Base-by-base conservation (phyloP, 2,888 invertebrate genomes). In the Diplazon laetatorius region DNA sequence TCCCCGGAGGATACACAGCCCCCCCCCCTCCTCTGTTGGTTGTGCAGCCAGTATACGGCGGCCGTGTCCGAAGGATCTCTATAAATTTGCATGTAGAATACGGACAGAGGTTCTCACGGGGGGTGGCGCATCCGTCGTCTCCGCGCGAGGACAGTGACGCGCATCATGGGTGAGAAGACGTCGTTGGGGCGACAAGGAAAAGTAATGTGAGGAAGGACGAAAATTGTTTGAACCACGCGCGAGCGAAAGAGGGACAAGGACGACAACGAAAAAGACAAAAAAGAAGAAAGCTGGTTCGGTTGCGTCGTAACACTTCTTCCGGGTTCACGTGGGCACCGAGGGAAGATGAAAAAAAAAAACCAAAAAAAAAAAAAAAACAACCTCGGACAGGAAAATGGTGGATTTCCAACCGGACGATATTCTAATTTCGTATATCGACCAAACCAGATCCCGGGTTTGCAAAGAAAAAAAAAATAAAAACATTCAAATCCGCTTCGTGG, bases 81-180 rank as follows among this genome's bases (percentile, higher is more conserved):
- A 91, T 90, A 90, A 90, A 91, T 91, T 91, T 91, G 90, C 91
- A 91, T 91, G 89, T 90, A 90, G 89, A 91, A 90, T 90, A 89
- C 88, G 85, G 85, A 83, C 84, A 86, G 84, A 85, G 86, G 86
- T 87, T 87, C 87, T 87, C 87, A 85, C 83, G 84, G n/a, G 60
- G 79, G 82, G 76, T 63, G 52, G 59, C 60, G 70, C 60, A 68
- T 50, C 39, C 55, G 44, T 46, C n/a, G n/a, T n/a, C n/a, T n/a
- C 46, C 37, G 48, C 71, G 77, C 72, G 59, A 76, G 76, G 80
- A 69, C 71, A 69, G 71, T 65, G 70, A 72, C 59, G 72, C 59
- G 62, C 72, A 59, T 69, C 71, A 68, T 60, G 55, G n/a, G 57
- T 63, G 66, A 62, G 60, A 78, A 63, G 63, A 76, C 62, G 70